Percentiles rank a stretch among this genome's conserved stretches.
phyloP scores from a whole-genome alignment of 2,888 invertebrate species.

The Nematopogon swammerdamellus region DNA sequence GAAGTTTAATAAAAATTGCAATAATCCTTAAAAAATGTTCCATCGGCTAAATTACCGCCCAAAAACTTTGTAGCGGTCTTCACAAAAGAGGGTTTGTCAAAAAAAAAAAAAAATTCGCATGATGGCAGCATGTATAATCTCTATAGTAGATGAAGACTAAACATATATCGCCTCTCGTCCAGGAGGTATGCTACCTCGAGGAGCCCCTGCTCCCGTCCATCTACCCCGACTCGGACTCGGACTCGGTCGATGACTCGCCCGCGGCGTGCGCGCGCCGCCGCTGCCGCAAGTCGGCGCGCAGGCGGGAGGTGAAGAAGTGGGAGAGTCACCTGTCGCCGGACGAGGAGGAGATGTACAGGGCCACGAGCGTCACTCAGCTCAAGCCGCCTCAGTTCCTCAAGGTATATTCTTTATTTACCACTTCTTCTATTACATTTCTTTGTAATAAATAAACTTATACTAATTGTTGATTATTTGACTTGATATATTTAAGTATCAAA shows the following conservation, averaged over 20 bases:
- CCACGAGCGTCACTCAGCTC: conserved; percentile 38
- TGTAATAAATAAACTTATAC: no score
- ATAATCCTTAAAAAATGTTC: no score
- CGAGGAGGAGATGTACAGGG: conserved; percentile 28
- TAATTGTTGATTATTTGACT: no score
- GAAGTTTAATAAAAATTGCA: no score
- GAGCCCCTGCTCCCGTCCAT: conserved; percentile 40
- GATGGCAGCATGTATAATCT: background rate
- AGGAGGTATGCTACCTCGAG: no score
- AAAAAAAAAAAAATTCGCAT: background rate
- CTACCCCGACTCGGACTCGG: conserved; percentile 35
- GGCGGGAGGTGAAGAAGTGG: no score
- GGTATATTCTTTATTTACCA: no score
- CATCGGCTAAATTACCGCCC: no score
- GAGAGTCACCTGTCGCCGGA: conserved; percentile 18
- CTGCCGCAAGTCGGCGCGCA: no score
- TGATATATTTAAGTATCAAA: no score
- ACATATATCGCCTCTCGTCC: conserved; percentile 2
- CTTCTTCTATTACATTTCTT: no score
- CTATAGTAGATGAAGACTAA: background rate
- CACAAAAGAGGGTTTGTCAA: background rate
- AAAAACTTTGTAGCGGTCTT: background rate
- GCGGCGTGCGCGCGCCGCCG: no score
- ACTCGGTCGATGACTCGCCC: conserved; percentile 24
- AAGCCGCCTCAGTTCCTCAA: conserved; percentile 42